Base-by-base conservation (phyloP, 2,888 invertebrate species). In the Clepsis dumicolana region DNA sequence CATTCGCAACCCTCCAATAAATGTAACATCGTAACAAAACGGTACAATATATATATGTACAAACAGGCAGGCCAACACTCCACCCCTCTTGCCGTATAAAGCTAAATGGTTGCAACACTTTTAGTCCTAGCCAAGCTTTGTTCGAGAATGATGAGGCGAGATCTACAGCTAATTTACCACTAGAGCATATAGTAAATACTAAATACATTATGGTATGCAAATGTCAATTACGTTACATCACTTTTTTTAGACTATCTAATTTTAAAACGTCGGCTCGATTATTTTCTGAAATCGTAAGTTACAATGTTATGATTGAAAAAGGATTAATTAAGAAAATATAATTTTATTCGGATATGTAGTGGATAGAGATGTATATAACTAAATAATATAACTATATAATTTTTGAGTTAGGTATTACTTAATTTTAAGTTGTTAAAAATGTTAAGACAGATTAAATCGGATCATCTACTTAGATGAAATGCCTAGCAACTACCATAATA, bases 11-110 rank as follows among this genome's bases (percentile, higher is more conserved):
- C 80, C 81, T 83, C 73, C 78, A 80, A 82, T 84, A 83, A 82
- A 83, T 83, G 82, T 82, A 86, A 87, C 84, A 83, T 82, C 78
- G 63, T 77, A 85, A 87, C 81, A 81, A 80, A 86, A 85, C 78
- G 82, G 75, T 81, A 72, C 63, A 66, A 53, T 64, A 71, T 70
- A 59, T 71, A 66, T 85, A 84, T 84, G 69, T 84, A 85, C 87
- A 85, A 77, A 72, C 79, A 76, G 63, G 76, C 75, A 29, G 50
- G 38, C 25, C 73, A 79, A 74, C 75, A 77, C 73, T 77, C 71
- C 72, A 72, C 72, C 71, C 60, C 75, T 74, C 71, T 70, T 72
- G 74, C 70, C 75, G 70, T 72, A 74, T 67, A 68, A 67, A 71
- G 56, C 66, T 52, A 44, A 56, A 70, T 18, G 57, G 56, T 67